phyloP scores from a whole-genome alignment of 2,113 vertebrate genomes.

The Lethenteron reissneri region DNA sequence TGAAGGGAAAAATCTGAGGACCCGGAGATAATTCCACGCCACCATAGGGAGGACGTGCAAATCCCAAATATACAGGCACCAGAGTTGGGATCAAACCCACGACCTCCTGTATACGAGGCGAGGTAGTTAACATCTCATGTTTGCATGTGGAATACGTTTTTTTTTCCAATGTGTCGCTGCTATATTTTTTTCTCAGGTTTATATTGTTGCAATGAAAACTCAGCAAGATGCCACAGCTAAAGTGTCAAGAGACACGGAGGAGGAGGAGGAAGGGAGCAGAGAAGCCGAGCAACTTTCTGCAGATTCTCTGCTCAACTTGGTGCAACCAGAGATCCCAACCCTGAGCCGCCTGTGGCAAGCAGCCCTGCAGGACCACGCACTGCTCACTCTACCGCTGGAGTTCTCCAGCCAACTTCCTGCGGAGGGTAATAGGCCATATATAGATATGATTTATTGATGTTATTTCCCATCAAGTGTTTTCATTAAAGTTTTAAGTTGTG shows the following conservation, averaged over 20 bases:
- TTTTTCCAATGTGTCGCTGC: too few relatives aligned
- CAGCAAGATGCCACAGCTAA: slow-evolving; percentile 69
- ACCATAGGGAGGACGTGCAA: too few relatives aligned
- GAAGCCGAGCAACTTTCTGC: slow-evolving; percentile 36
- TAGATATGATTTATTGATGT: too few relatives aligned
- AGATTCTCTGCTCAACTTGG: slow-evolving; percentile 76
- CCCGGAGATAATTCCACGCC: too few relatives aligned
- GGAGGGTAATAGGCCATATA: slow-evolving; percentile 32
- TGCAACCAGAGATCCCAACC: slow-evolving; percentile 67
- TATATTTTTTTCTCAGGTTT: slow-evolving; percentile 33
- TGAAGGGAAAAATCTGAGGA: too few relatives aligned
- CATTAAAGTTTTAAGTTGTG: too few relatives aligned
- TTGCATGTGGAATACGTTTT: too few relatives aligned
- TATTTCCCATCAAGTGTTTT: too few relatives aligned
- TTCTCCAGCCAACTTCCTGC: slow-evolving; percentile 95
- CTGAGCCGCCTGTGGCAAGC: slow-evolving; percentile 85
- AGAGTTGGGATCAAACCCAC: too few relatives aligned
- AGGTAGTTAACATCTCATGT: too few relatives aligned
- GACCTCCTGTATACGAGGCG: too few relatives aligned
- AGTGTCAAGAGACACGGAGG: slow-evolving; percentile 29
- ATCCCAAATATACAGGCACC: too few relatives aligned
- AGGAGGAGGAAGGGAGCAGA: slow-evolving; percentile 49
- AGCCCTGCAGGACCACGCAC: slow-evolving; percentile 70
- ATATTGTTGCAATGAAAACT: slow-evolving; percentile 85
- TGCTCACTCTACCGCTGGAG: slow-evolving; percentile 75